Evolutionary conservation across 2,797 vertebrate species (phyloP), one percentile per base, ranked within the genome.

Genomic region (Urocyon cinereoargenteus): DNA sequence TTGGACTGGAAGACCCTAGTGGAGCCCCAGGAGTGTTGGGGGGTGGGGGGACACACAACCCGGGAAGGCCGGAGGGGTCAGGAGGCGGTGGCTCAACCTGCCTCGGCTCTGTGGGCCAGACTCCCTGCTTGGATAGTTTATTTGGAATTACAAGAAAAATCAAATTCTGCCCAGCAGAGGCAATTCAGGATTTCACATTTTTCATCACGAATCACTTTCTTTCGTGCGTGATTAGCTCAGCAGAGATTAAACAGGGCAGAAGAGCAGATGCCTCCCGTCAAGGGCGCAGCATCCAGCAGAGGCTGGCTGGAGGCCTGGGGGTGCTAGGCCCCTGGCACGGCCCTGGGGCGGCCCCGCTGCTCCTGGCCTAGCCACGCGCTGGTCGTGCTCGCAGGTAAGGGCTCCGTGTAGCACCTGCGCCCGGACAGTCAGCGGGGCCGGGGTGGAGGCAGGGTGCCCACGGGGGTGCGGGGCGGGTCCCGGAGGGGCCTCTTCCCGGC

Each of bases 61-160:
- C 0, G 26, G 1, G 51, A 73, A 36, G 75, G 28, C 86, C 0
- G 0, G 0, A 0, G 31, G 28, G 19, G 5, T 16, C 40, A 5
- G 5, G 36, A 59, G 2, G 55, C 6, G 24, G 24, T 26, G 15
- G 4, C 21, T 6, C 14, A 6, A 4, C 79, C 31, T 28, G 5
- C 4, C 24, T 64, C 15, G 0, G 34, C 61, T 26, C 51, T 36
- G 1, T 8, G 28, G 73, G 22, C 4, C 13, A 51, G 34, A 12
- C 45, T n/a, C 49, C 53, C 61, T 34, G 77, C 28, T 24, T 53
- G 3, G 4, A 84, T 19, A 0, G 36, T 75, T 16, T 19, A 2
- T 66, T 40, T 51, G n/a, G 19, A 79, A 62, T 62, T 26, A 18
- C 12, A 1, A 59, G 22, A 22, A 66, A 40, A 40, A 45, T 59